A percentile compares a stretch with the other conserved stretches of the same genome.
phyloP scores from a whole-genome alignment of 1,140 invertebrate genomes.

The Drosophila truncata region DNA sequence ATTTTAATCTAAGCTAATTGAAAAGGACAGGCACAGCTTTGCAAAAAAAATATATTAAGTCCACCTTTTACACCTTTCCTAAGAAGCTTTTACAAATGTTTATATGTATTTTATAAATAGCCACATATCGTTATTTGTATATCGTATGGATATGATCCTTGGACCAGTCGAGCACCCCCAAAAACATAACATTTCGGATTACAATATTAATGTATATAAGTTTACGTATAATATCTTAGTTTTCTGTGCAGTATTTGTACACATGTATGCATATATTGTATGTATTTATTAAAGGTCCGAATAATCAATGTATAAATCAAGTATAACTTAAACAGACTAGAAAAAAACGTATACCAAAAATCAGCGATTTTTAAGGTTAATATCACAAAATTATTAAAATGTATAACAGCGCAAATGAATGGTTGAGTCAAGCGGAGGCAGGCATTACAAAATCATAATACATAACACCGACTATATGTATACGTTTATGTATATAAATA shows the following conservation, averaged over 20 bases:
- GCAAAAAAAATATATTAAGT: constrained; percentile 52
- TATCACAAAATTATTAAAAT: constrained; percentile 45
- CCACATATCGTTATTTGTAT: constrained; percentile 22
- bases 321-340: constrained; percentile 33
- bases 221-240: constrained; percentile 62
- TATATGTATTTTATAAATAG: constrained; percentile 23
- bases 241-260: constrained; percentile 76
- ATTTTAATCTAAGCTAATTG: constrained; percentile 70
- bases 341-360: constrained; percentile 34
- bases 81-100: constrained; percentile 34
- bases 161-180: constrained; percentile 32
- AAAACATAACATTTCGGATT: constrained; percentile 41
- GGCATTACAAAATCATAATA: constrained; percentile 47
- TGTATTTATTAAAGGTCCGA: constrained; percentile 46
- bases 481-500: constrained; percentile 20
- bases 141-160: constrained; percentile 50
- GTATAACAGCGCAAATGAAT: constrained; percentile 55
- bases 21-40: constrained; percentile 52
- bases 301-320: constrained; percentile 34
- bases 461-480: constrained; percentile 31
- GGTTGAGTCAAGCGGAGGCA: constrained; percentile 43
- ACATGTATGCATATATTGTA: constrained; percentile 31
- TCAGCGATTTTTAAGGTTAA: constrained; percentile 42
- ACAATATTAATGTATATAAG: constrained; percentile 39
- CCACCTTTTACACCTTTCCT: constrained; percentile 43